Evolutionary conservation across 2,797 vertebrate species (phyloP), one percentile per base, ranked within the genome.

Genomic region (Pangasius macronema): DNA sequence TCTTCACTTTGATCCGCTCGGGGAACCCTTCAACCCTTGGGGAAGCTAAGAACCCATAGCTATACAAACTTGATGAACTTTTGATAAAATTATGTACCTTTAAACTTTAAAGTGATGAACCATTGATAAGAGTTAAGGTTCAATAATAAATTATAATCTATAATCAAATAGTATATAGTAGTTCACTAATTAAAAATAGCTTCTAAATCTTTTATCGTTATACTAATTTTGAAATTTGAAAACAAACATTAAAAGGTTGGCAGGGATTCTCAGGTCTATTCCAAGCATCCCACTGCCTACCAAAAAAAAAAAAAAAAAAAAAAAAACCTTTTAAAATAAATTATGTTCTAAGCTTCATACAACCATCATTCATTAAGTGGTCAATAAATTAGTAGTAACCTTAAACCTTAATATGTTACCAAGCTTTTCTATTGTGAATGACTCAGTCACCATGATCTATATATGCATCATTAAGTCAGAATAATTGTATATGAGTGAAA

Each of bases 351-450:
- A 24, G 18, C 16, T 57, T 36, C 30, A 36, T 55, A 57, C 27
- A 57, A 18, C 18, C 57, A 27, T 24, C 10, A 5, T 11, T 36
- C 49, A 33, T 53, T 53, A 18, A 53, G 1, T 81, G 20, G 55
- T 39, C 11, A 27, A 57, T 55, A 79, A 55, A 55, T 55, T 55
- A 3, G 11, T 55, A 79, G 5, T 27, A 42, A n/a, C n/a, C n/a
- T n/a, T 55, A 55, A 39, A 30, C 11, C 36, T 42, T 61, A 8
- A 27, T n/a, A 63, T 46, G 7, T 63, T 42, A n/a, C 24, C 2
- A 63, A 10, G 42, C 27, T 22, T 82, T 82, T 82, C 63, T 83
- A 24, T 68, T 68, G n/a, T 33, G 63, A 53, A 51, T 33, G n/a
- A 53, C 2, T 83, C 24, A 67, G 46, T 68, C 24, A 49, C 22